Evolutionary conservation across 2,797 vertebrate genomes (phyloP), one percentile per base, ranked within the genome.

Genomic region (Falco peregrinus): DNA sequence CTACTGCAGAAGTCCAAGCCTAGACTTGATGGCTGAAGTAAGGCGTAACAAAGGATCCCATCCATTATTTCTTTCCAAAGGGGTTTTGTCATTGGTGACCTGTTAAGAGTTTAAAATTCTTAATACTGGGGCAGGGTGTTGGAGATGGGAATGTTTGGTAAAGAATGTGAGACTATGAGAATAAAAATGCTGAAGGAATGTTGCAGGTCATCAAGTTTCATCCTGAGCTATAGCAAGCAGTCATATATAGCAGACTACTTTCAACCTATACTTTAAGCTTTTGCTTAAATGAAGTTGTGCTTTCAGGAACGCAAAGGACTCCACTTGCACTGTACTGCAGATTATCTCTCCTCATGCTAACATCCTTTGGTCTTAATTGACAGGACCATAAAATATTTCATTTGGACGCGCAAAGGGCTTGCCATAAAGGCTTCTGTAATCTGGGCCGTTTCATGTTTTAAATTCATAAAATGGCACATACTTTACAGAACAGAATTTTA

Each of bases 141-240:
- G 29, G 7, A 24, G 25, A 79, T 83, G 50, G 76, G 54, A 78
- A 88, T 57, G 25, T 68, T 50, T 77, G 21, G 16, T 74, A 83
- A 84, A 74, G 67, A 91, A 90, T 51, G 71, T 77, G 29, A 91
- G 50, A 80, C 16, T 51, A 69, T 6, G 13, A 77, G 65, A 91
- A 95, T 84, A 71, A 91, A 97, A 92, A 68, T 31, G 76, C 26
- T 14, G 6, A 95, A 91, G 41, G 79, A 94, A 61, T 61, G 68
- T 47, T 89, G 48, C 26, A 77, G 53, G 37, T 85, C 76, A 89
- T 53, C 56, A 83, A 41, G 60, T 85, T 92, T 89, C n/a, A 39
- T 69, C 59, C 51, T 69, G n/a, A 90, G 35, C 78, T 80, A 74
- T 1, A 2, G 51, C 1, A 1, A 77, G 16, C 68, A 60, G 11